Base-by-base conservation (phyloP, 2,797 vertebrate genomes). In the Euthynnus affinis region DNA sequence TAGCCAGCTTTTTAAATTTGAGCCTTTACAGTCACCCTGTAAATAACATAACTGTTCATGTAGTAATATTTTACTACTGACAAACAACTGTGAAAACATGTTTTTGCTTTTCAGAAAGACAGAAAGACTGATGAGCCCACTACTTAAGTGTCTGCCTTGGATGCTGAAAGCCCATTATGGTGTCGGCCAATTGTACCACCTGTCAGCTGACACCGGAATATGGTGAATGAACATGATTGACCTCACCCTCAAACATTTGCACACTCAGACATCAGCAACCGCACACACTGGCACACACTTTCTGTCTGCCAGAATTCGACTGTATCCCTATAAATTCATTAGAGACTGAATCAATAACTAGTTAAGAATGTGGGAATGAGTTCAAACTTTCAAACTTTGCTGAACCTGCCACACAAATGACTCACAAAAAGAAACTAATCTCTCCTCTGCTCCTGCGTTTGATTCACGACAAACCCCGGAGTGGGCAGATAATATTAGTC, bases 261-360 rank as follows among this genome's bases (percentile, higher is more conserved):
- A 1, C 59, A 52, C 25, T 48, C 6, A 48, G 44, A 18, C 44
- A 20, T 46, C 17, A 40, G 23, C 17, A 56, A 58, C 49, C 40
- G 64, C 49, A 61, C 1, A 56, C 10, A 60, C 56, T 59, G 9
- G 12, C 37, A 37, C 37, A 53, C 40, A 13, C 4, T 1, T 7
- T 25, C n/a, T 56, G 46, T 48, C 57, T 37, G 18, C 7, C 42
- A 63, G 49, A 46, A n/a, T 67, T 61, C 5, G 25, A 57, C 56
- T 64, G 60, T n/a, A 53, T 34, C 52, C 10, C 14, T n/a, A 49
- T 51, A 76, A 52, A 67, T 79, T 61, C 23, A 61, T 82, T 72
- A 64, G 32, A 59, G 9, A 7, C 17, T 20, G 4, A 69, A 76
- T 77, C 60, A 67, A 79, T 69, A 81, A 64, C 46, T 46, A 48